Conservation (phyloP, 2,113 vertebrate species). For the Podarcis muralis region DNA sequence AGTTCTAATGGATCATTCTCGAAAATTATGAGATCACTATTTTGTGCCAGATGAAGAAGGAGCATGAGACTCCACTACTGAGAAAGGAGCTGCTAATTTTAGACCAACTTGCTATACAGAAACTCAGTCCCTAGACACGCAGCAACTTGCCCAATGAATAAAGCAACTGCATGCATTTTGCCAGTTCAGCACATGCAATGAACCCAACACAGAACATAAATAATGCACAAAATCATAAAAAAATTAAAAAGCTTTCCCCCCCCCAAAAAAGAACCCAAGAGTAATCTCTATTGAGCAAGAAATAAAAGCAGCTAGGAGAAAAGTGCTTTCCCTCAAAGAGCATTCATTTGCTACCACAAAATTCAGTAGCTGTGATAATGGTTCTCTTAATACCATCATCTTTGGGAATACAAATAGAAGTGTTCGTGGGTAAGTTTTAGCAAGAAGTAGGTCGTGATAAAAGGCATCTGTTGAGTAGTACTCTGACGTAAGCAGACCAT, state of each 20-base stretch:
- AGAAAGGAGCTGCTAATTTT: constrained; percentile 5
- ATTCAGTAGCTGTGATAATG: background rate
- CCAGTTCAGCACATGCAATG: background rate
- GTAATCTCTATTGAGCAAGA: constrained; percentile 24
- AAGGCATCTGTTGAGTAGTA: constrained; percentile 45
- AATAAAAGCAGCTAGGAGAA: background rate
- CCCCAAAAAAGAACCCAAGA: constrained; percentile 28
- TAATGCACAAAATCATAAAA: background rate
- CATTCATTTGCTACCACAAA: constrained; percentile 18
- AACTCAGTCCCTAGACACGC: background rate
- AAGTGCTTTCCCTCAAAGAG: constrained; percentile 33
- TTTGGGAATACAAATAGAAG: background rate
- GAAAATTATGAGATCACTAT: background rate
- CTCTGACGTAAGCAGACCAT: constrained; percentile 42
- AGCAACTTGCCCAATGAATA: background rate
- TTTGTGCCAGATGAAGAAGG: background rate
- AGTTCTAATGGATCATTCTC: background rate
- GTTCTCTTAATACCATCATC: background rate
- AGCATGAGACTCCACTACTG: background rate
- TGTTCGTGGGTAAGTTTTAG: constrained; percentile 34
- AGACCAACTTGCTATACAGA: accelerated
- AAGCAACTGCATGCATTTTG: background rate
- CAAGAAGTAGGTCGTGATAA: constrained; percentile 46
- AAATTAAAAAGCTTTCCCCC: background rate
- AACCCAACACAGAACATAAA: background rate